A percentile compares a stretch with the other conserved stretches of the same genome.
Evolutionary conservation across 2,797 vertebrate species (phyloP).

Genomic region (Gallinago nigripennis): DNA sequence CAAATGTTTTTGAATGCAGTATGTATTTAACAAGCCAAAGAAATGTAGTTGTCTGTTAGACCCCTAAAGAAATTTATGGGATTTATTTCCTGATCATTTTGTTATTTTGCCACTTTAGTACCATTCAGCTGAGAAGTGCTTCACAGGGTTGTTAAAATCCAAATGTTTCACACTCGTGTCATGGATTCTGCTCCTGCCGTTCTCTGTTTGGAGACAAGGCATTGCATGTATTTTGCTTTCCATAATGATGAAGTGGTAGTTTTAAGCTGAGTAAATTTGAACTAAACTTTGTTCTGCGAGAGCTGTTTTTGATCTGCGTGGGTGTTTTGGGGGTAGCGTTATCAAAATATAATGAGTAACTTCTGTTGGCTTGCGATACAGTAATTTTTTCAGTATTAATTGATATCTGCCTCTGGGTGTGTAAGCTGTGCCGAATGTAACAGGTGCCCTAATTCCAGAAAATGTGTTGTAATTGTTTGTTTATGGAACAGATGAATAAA

Average conservation of each 20-base stretch:
- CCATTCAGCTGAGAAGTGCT: background rate
- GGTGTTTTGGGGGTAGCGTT: conserved; percentile 32
- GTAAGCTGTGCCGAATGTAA: conserved; percentile 66
- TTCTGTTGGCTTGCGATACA: conserved; percentile 54
- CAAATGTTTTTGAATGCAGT: background rate
- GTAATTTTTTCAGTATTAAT: conserved; percentile 73
- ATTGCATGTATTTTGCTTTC: background rate
- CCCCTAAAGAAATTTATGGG: background rate
- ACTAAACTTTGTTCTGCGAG: background rate
- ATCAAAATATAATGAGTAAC: conserved; percentile 47
- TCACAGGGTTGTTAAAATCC: background rate
- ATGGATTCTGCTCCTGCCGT: background rate
- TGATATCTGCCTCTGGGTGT: conserved; percentile 65
- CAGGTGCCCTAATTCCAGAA: conserved; percentile 75
- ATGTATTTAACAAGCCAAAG: background rate
- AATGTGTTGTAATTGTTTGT: conserved; percentile 79
- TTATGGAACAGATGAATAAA: conserved; percentile 76
- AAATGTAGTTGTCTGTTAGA: background rate
- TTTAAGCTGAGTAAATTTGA: background rate
- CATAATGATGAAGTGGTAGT: background rate
- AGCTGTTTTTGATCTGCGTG: background rate
- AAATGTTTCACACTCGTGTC: background rate
- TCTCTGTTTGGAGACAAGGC: rapidly evolving
- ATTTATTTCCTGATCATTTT: background rate
- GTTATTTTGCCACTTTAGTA: background rate